Base-by-base conservation (phyloP, 2,113 vertebrate species). In the Tychaedon coryphoeus region DNA sequence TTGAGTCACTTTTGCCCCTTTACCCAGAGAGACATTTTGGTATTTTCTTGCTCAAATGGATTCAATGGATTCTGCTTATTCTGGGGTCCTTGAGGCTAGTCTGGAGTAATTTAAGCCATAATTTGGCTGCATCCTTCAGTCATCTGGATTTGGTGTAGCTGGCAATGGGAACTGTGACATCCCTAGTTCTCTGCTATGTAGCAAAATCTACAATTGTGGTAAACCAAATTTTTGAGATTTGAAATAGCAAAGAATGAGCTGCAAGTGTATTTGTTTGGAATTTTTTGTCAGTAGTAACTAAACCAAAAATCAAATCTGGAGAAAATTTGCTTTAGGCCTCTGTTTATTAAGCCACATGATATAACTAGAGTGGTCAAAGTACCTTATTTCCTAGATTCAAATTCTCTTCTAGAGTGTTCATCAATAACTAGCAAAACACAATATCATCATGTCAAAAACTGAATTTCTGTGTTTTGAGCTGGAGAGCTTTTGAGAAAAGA, bases 1-100 rank as follows among this genome's bases (percentile, higher is more conserved):
- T 72, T 86, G 74, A 92, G 69, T 64, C 50, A 54, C 73, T 92
- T 96, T 88, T 96, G 25, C 18, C 65, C 57, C 38, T 95, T 36
- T 97, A 70, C 57, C 36, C 67, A 40, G 61, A 43, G 61, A 86
- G 31, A 73, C 84, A 6, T 77, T 78, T 80, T 79, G 29, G 17
- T 76, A 56, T 79, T 25, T 23, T 91, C 38, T 82, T 86, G 50
- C 38, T 58, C 42, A 77, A 6, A 74, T n/a, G 12, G 29, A 31
- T 31, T 74, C 53, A 65, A 17, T 86, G 50, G 19, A 51, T 65
- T 93, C 31, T 69, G 13, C 33, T 57, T 82, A 22, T 86, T 94
- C 47, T 43, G 43, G 6, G 10, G 8, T 79, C 45, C 34, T 42
- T 70, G 42, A 71, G 19, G 19, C 48, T 75, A 24, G 29, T 34